phyloP scores from a whole-genome alignment of 2,797 vertebrate genomes.

The Mareca strepera region DNA sequence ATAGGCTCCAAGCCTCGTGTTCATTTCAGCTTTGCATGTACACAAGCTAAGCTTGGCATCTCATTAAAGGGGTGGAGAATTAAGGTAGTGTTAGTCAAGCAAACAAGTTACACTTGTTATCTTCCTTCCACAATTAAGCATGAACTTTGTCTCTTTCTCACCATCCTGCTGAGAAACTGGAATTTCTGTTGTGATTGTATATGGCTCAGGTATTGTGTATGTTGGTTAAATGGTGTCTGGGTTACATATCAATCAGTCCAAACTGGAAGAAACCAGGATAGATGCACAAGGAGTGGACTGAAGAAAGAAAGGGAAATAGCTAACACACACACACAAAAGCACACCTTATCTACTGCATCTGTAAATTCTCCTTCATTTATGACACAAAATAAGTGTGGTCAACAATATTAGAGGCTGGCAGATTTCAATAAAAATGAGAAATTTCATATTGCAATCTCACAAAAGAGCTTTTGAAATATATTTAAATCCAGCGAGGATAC shows the following conservation, averaged over 20 bases:
- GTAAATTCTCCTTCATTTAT: background rate
- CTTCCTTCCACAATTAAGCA: background rate
- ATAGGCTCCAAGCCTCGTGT: background rate
- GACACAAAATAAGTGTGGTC: background rate
- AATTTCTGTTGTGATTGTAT: slow-evolving; percentile 25
- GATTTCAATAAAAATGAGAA: background rate
- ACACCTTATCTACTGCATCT: background rate
- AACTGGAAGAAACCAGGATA: slow-evolving; percentile 26
- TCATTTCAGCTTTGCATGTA: background rate
- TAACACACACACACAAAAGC: background rate
- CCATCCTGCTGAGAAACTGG: slow-evolving; percentile 22
- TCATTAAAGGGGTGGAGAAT: background rate
- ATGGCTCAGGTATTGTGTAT: slow-evolving; percentile 36
- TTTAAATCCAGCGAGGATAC: background rate
- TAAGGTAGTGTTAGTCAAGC: background rate
- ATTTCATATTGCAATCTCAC: background rate
- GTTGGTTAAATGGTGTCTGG: slow-evolving; percentile 29
- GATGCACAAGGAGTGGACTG: background rate
- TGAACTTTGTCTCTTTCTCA: slow-evolving; percentile 52
- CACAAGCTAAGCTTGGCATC: background rate
- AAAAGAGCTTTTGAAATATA: background rate
- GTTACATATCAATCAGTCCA: background rate
- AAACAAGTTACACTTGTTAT: slow-evolving; percentile 6
- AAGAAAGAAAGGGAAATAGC: background rate
- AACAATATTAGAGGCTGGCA: background rate